Conservation (phyloP, 2,888 invertebrate genomes). For the Protophormia terraenovae region DNA sequence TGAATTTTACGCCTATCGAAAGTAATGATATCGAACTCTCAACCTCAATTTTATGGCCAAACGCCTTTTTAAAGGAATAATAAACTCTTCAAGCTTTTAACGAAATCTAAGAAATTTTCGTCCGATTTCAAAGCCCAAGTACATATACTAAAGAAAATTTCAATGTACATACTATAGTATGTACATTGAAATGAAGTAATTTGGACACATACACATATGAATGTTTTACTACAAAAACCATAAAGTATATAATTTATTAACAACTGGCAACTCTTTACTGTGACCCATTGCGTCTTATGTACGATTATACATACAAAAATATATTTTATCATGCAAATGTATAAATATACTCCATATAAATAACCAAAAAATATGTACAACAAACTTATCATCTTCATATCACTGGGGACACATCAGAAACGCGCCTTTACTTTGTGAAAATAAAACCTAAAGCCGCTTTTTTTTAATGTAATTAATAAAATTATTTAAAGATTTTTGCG, state of each 20-base stretch:
- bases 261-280: background rate
- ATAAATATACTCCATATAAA: background rate
- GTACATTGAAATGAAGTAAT: too few relatives aligned
- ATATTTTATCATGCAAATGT: background rate
- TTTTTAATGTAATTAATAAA: constrained; percentile 55
- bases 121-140: too few relatives aligned
- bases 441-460: constrained; percentile 29
- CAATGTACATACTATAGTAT: too few relatives aligned
- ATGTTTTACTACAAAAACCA: too few relatives aligned
- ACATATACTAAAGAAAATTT: too few relatives aligned
- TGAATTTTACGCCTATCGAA: too few relatives aligned
- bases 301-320: background rate
- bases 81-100: too few relatives aligned
- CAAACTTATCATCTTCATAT: constrained; percentile 43
- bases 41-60: too few relatives aligned
- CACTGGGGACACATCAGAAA: constrained; percentile 55
- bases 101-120: too few relatives aligned
- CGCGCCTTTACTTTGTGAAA: constrained; percentile 52
- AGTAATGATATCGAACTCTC: too few relatives aligned
- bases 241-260: background rate
- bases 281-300: background rate
- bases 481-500: constrained; percentile 47
- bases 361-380: background rate
- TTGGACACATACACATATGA: too few relatives aligned
- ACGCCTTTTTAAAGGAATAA: too few relatives aligned